Evolutionary conservation across 2,888 invertebrate genomes (phyloP), one percentile per base, ranked within the genome.

Genomic region (Polymixis lichenea): DNA sequence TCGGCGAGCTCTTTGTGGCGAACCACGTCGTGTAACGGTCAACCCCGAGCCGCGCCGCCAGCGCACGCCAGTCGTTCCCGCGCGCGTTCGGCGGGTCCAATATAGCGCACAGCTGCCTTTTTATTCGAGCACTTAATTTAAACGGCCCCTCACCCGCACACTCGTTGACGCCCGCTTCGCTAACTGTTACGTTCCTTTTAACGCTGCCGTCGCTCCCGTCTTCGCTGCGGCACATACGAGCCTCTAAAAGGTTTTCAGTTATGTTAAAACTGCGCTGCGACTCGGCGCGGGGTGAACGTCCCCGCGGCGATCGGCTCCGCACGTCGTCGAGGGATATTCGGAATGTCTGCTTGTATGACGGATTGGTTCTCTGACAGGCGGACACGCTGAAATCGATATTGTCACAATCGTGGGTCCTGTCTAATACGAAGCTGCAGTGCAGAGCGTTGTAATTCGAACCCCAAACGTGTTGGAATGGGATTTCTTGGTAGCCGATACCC

Each of bases 1-100:
- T 99, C 19, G 99, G 99, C 88, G 99, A 99, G 80, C 98, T 98
- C 95, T 99, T 99, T 38, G 99, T 99, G 78, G 99, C 99, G 93
- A 99, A 99, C 97, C 98, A 99, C 92, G 99, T 99, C 85, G 99
- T 99, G 94, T 99, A 99, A 92, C 99, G 98, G 97, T 99, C 99
- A 76, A 99, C 99, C 90, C 98, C 98, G 72, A 99, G 97, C 91
- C 98, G 98, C 91, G 98, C 98, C n/a, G 99, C 99, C 86, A 99
- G 96, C 97, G 99, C 98, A 87, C 99, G 97, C 99, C 99, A 99
- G 94, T 99, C 99, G 93, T 99, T 99, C 67, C 99, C 99, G 88
- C 98, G 97, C 22, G 98, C 97, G 90, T 98, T 98, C 5, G 99
- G 99, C 49, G 99, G 98, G 95, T 99, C 99, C 89, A 99, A 96